These are phyloP conservation scores for Ascaphus truei DNA, from an alignment of 2,113 vertebrate genomes.

Conservation along the genomic window DNA sequence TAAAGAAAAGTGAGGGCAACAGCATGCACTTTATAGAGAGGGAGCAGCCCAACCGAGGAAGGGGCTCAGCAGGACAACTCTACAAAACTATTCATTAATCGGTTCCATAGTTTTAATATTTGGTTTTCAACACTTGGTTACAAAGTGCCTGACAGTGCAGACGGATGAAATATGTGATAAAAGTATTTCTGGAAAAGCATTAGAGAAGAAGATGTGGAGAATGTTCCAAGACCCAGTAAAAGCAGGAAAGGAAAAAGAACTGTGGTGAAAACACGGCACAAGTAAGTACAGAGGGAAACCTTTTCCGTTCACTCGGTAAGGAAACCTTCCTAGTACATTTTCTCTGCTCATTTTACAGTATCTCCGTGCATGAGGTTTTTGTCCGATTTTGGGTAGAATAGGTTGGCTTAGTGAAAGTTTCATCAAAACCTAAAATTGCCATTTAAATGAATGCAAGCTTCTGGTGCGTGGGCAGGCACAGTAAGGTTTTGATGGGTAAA, in stretches of 20 bases:
- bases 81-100: conserved; percentile 1
- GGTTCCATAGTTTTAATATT: background rate
- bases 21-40: background rate
- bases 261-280: background rate
- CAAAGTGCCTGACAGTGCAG: conserved; percentile 1
- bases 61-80: background rate
- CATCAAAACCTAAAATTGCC: too few relatives aligned
- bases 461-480: too few relatives aligned
- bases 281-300: background rate
- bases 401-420: too few relatives aligned
- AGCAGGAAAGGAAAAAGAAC: background rate
- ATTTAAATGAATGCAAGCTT: too few relatives aligned
- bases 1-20: background rate
- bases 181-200: background rate
- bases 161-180: background rate
- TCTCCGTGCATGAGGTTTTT: too few relatives aligned
- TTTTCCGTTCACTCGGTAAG: background rate
- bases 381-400: too few relatives aligned
- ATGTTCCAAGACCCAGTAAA: background rate
- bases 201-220: background rate
- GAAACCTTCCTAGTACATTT: background rate
- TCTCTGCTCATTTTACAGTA: background rate
- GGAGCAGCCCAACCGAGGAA: background rate
- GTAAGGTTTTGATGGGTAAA: too few relatives aligned
- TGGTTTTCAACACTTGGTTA: background rate